Evolutionary conservation across 2,888 invertebrate genomes (phyloP).

Genomic region (Epinotia brunnichana): DNA sequence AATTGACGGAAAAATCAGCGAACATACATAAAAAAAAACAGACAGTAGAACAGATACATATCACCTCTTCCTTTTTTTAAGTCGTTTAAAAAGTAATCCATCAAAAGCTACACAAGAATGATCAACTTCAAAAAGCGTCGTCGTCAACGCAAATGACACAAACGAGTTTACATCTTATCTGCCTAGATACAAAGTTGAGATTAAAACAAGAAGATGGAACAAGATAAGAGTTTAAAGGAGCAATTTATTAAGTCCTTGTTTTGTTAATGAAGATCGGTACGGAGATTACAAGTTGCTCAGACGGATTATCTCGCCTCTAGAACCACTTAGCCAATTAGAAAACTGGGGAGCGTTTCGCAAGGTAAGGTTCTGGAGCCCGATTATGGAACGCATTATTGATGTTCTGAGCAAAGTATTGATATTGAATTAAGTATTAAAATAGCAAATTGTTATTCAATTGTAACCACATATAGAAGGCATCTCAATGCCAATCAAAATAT

Average conservation of each 20-base stretch:
- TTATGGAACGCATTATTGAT: background rate
- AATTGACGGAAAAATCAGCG: too few species aligned
- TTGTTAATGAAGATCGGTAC: constrained; percentile 27
- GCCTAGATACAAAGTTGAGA: background rate
- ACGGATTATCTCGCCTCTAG: constrained; percentile 24
- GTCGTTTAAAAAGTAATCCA: constrained; percentile 8
- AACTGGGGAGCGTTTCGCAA: background rate
- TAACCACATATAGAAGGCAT: too few species aligned
- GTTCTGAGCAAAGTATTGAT: too few species aligned
- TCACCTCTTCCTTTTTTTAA: too few species aligned
- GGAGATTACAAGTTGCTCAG: constrained; percentile 24
- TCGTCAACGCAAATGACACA: background rate
- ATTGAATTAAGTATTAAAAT: too few species aligned
- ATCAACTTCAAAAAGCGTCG: background rate
- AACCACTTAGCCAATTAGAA: constrained; percentile 27
- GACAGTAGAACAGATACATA: too few species aligned
- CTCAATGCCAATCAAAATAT: too few species aligned
- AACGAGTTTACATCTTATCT: background rate
- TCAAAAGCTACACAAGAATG: background rate
- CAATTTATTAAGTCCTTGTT: constrained; percentile 25
- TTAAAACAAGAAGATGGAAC: background rate
- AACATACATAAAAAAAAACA: too few species aligned
- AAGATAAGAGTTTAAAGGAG: constrained; percentile 11
- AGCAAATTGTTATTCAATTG: too few species aligned
- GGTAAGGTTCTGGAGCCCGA: background rate